Evolutionary conservation across 2,113 vertebrate genomes (phyloP).

Genomic region (Grammomys dolichurus): DNA sequence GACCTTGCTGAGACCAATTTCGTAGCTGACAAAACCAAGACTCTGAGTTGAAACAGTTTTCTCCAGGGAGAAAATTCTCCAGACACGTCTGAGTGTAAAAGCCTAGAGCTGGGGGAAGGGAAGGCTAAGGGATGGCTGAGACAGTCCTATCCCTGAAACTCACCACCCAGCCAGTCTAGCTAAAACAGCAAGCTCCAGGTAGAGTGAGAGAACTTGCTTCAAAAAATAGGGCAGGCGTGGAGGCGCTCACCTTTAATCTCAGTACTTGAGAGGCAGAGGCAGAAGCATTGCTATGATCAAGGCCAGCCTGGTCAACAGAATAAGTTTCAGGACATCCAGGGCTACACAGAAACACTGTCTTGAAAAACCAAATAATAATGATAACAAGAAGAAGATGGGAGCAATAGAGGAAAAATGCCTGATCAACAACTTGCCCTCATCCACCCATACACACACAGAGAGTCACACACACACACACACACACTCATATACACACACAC

Average conservation of each 20-base stretch:
- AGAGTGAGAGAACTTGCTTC: background rate
- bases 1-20: background rate
- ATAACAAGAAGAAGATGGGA: background rate
- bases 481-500: background rate
- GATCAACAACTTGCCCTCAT: background rate
- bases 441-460: background rate
- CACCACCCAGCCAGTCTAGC: background rate
- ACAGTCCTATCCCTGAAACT: background rate
- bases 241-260: background rate
- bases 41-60: slow-evolving; percentile 26
- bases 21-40: slow-evolving; percentile 1
- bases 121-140: background rate
- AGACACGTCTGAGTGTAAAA: background rate
- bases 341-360: background rate
- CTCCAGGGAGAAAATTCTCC: background rate
- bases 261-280: no score
- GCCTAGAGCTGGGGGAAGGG: no score
- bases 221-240: background rate
- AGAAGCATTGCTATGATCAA: no score
- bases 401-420: background rate
- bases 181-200: background rate
- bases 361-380: no score
- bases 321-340: background rate
- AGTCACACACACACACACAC: background rate
- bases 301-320: no score